Percentiles rank a stretch among this genome's conserved stretches.
phyloP scores from a whole-genome alignment of 2,888 invertebrate species.

The Augochlorella aurata region DNA sequence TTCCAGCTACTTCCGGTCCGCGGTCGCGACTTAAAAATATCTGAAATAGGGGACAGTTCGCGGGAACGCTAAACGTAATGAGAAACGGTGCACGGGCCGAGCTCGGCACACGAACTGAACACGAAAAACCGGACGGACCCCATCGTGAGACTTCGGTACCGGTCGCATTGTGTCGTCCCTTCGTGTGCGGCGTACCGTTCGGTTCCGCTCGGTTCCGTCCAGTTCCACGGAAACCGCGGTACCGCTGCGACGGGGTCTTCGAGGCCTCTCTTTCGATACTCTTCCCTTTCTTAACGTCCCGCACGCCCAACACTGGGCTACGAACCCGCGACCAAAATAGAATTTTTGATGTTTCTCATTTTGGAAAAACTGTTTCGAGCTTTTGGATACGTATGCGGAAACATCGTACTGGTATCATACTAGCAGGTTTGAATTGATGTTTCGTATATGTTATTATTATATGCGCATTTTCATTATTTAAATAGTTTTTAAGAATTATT shows the following conservation, averaged over 20 bases:
- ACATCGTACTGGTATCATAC: too few species aligned
- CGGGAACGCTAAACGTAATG: slow-evolving; percentile 33
- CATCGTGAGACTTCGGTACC: slow-evolving; percentile 58
- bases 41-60: background rate
- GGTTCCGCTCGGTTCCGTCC: slow-evolving; percentile 67
- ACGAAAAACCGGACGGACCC: slow-evolving; percentile 64
- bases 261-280: slow-evolving; percentile 27
- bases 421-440: too few species aligned
- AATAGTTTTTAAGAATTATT: too few species aligned
- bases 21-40: background rate
- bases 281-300: background rate
- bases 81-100: slow-evolving; percentile 60
- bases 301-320: background rate
- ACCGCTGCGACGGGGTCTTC: slow-evolving; percentile 48
- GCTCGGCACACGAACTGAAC: slow-evolving; percentile 69
- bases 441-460: too few species aligned
- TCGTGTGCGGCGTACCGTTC: slow-evolving; percentile 51
- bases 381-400: too few species aligned
- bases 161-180: slow-evolving; percentile 53
- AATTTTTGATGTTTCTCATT: too few species aligned
- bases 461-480: too few species aligned
- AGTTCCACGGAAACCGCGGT: slow-evolving; percentile 67
- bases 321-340: too few species aligned
- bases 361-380: too few species aligned
- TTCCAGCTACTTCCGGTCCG: slow-evolving; percentile 16